Conservation (phyloP, 1,140 invertebrate species). For the Heliconius congener region DNA sequence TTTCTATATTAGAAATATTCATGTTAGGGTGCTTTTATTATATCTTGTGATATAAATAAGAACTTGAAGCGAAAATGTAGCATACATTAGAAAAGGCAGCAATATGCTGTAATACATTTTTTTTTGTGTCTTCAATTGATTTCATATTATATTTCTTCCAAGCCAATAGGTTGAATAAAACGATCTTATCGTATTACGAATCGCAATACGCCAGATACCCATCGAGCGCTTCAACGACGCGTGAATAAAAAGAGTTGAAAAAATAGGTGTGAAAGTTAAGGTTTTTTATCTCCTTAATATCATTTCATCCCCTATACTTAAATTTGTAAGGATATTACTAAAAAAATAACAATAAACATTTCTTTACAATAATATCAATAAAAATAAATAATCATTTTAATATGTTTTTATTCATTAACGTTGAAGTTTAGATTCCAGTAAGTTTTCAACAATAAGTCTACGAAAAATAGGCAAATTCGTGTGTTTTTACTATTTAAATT, state of each 20-base stretch:
- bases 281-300: slow-evolving; percentile 5
- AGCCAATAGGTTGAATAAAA: slow-evolving; percentile 47
- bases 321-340: too few relatives aligned
- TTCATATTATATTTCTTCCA: slow-evolving; percentile 50
- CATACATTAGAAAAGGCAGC: slow-evolving; percentile 10
- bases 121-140: slow-evolving; percentile 45
- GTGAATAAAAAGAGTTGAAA: slow-evolving; percentile 26
- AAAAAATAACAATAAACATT: too few relatives aligned
- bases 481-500: too few relatives aligned
- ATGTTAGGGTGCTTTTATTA: background rate
- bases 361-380: too few relatives aligned
- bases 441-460: too few relatives aligned
- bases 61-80: background rate
- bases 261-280: slow-evolving; percentile 19
- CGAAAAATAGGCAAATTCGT: too few relatives aligned
- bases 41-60: background rate
- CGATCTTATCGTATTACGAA: slow-evolving; percentile 38
- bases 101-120: slow-evolving; percentile 34
- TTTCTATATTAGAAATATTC: background rate
- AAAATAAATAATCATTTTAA: too few relatives aligned
- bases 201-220: slow-evolving; percentile 32
- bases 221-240: slow-evolving; percentile 23
- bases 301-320: background rate
- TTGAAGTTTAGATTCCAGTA: too few relatives aligned
- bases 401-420: too few relatives aligned